A percentile compares a stretch with the other conserved stretches of the same genome.
These are phyloP conservation scores for Motacilla tschutschensis DNA, from an alignment of 2,113 vertebrate species.

Conservation along the genomic window DNA sequence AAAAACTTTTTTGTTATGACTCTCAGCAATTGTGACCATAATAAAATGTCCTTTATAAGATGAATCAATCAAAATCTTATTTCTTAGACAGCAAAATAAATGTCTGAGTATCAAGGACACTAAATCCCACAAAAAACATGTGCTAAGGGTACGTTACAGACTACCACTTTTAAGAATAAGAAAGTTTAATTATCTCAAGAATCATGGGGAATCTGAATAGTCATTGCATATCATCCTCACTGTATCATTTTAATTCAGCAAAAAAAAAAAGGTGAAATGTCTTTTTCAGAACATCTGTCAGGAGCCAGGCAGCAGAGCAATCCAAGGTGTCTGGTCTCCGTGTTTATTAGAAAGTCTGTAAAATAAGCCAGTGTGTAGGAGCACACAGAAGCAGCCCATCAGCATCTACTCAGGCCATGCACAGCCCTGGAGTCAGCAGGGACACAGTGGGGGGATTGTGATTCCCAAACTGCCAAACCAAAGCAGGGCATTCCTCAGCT, in stretches of 20 bases:
- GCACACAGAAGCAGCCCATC: not conserved
- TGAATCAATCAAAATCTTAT: not conserved
- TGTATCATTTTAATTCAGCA: not conserved
- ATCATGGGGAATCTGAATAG: not conserved
- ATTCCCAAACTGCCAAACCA: not conserved
- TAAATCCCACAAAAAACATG: not conserved
- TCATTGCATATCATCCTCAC: not conserved
- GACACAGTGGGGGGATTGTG: not conserved
- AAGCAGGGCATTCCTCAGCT: not conserved
- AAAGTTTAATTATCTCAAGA: not conserved
- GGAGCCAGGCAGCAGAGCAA: not conserved
- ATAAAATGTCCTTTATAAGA: not conserved
- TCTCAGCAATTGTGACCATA: not conserved
- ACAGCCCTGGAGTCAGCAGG: not conserved
- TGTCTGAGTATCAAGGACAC: not conserved
- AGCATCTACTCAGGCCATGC: rapidly evolving
- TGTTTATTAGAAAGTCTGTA: not conserved
- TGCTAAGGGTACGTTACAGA: not conserved
- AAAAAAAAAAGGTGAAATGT: not conserved
- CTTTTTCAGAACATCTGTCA: not conserved
- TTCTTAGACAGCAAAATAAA: not conserved
- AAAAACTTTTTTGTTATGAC: not conserved
- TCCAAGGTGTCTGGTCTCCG: not conserved
- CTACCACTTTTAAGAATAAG: not conserved
- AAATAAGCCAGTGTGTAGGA: rapidly evolving